These are phyloP conservation scores for Colletes gigas DNA, from an alignment of 1,140 invertebrate species.

Conservation along the genomic window DNA sequence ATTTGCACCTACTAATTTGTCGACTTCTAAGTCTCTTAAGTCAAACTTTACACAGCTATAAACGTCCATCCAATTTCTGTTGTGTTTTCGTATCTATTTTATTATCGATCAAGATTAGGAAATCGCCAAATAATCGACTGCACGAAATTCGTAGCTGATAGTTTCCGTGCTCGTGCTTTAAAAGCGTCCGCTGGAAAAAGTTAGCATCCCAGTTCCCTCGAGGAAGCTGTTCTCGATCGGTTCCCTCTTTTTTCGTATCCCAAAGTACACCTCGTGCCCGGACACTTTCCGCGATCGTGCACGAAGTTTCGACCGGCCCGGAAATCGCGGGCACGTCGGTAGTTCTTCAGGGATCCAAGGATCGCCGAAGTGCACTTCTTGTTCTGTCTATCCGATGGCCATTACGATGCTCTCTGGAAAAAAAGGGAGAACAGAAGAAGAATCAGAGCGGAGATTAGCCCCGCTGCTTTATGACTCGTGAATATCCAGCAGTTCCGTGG, in stretches of 20 bases:
- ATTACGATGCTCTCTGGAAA: conserved; percentile 58
- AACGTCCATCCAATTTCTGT: too few relatives aligned
- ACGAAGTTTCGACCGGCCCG: conserved; percentile 3
- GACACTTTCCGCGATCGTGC: not conserved
- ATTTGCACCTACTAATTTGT: too few relatives aligned
- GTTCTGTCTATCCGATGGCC: conserved; percentile 48
- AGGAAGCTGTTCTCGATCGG: conserved; percentile 4
- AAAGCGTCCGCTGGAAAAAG: not conserved
- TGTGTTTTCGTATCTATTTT: too few relatives aligned
- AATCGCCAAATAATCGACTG: too few relatives aligned
- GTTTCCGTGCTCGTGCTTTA: not conserved
- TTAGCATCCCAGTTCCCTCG: not conserved
- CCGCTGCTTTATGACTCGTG: conserved; percentile 73
- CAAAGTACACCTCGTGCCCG: not conserved
- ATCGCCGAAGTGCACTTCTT: conserved; percentile 52
- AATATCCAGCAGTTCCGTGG: conserved; percentile 61
- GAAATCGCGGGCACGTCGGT: conserved; percentile 55
- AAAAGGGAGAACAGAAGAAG: conserved; percentile 10
- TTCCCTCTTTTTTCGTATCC: not conserved
- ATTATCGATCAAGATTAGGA: too few relatives aligned
- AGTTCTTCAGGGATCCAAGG: conserved; percentile 22
- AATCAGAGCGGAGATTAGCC: conserved; percentile 51
- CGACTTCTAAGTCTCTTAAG: too few relatives aligned
- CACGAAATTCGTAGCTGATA: too few relatives aligned
- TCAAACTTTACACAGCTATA: too few relatives aligned